Evolutionary conservation across 2,888 invertebrate species (phyloP), one percentile per base, ranked within the genome.

Genomic region (Drosophila testacea): DNA sequence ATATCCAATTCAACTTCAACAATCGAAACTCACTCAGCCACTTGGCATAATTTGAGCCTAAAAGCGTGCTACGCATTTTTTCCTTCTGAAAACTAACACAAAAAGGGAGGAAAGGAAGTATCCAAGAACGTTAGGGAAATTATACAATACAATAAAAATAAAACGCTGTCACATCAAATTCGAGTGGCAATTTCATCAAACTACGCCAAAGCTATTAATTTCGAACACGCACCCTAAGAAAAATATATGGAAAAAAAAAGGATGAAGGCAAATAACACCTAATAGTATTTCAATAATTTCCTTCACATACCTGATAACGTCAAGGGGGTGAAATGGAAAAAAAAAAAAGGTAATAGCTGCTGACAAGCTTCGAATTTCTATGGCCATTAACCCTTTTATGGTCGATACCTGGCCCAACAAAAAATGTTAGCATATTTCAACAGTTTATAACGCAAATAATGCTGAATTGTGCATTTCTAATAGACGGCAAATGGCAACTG

Each of bases 101-200:
- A 39, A 55, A 57, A 61, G 52, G 7, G 46, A n/a, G 30, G 16
- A 27, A 36, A 59, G 69, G 13, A n/a, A 69, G 27, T 2, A 59
- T 22, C 32, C 30, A 64, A 64, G 39, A 46, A 39, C 16, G 59
- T 30, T 59, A 13, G 60, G 65, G 50, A 80, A 83, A 80, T 83
- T 80, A 83, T 77, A 66, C 82, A 81, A 84, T 64, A 51, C 75
- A 73, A 74, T 68, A 73, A 76, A 81, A 78, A 73, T 75, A 69
- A 88, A 83, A 88, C 72, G 80, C 88, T 84, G 83, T 85, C 83
- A 88, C 86, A 88, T 80, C 88, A 80, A 80, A 85, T 84, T 88
- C 75, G 69, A 88, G 86, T 80, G 83, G 88, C 85, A 77, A 85
- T 88, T 73, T 69, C 83, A 69, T 80, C 74, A 75, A 80, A 61